A percentile compares a stretch with the other conserved stretches of the same genome.
These are phyloP conservation scores for Acrossocheilus wenchowensis DNA, from an alignment of 2,797 vertebrate species.

Conservation along the genomic window DNA sequence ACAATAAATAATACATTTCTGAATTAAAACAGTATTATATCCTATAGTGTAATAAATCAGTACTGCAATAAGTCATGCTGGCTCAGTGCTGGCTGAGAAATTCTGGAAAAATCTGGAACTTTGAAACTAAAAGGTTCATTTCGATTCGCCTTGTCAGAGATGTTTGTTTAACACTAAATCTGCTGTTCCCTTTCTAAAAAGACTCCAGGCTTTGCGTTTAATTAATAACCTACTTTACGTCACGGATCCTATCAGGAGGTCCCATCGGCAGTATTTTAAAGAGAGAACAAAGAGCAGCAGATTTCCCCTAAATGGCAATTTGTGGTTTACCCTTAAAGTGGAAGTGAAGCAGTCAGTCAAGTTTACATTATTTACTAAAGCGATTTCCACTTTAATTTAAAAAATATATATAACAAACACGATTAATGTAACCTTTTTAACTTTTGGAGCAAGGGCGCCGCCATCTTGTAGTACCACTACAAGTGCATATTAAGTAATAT, in stretches of 20 bases:
- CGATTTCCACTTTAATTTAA: too few species aligned
- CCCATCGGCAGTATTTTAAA: slow-evolving; percentile 28
- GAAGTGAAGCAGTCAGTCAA: too few species aligned
- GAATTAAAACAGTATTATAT: not conserved
- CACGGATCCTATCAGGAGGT: slow-evolving; percentile 36
- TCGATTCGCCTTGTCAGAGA: slow-evolving; percentile 50
- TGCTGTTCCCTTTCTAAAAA: slow-evolving; percentile 37
- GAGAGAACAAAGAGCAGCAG: slow-evolving; percentile 10
- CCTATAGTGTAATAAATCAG: not conserved
- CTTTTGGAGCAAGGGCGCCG: too few species aligned
- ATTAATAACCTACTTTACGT: slow-evolving; percentile 56
- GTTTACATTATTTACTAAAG: too few species aligned
- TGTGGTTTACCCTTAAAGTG: slow-evolving; percentile 20
- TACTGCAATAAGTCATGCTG: not conserved
- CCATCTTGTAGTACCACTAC: too few species aligned
- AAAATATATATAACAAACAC: too few species aligned
- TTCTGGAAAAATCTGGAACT: not conserved
- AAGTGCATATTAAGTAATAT: too few species aligned
- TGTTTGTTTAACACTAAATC: slow-evolving; percentile 30
- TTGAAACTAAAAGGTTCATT: not conserved
- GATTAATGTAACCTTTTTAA: too few species aligned
- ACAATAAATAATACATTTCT: not conserved
- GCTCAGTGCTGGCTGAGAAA: not conserved
- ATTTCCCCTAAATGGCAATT: slow-evolving; percentile 26
- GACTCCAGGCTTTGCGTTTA: slow-evolving; percentile 33